Conservation (phyloP, 2,888 invertebrate species). For the Pheosia tremula region DNA sequence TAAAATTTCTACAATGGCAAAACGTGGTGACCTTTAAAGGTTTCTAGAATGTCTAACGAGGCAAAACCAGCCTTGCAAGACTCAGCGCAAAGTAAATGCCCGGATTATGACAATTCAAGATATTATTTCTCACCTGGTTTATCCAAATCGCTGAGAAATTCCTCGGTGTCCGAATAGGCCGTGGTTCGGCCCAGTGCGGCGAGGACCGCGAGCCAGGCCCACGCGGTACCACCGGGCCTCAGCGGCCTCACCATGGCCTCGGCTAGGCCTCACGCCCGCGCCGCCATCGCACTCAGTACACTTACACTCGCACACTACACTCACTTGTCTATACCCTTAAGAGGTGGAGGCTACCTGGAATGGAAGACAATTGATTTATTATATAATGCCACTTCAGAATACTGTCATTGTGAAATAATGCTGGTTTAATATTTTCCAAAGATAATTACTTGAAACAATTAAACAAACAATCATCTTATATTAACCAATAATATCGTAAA, state of each 20-base stretch:
- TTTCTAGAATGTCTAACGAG: too few relatives aligned
- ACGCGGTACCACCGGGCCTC: conserved; percentile 58
- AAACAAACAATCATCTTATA: not conserved
- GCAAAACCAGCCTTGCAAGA: too few relatives aligned
- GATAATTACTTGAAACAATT: not conserved
- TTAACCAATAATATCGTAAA: not conserved
- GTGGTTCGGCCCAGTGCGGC: conserved; percentile 72
- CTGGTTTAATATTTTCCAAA: not conserved
- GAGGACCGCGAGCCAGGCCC: conserved; percentile 77
- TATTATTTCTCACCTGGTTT: conserved; percentile 80
- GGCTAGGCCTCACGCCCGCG: conserved; percentile 53
- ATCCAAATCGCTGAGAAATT: conserved; percentile 85
- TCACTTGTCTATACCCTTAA: conserved; percentile 38
- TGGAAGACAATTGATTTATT: conserved; percentile 7
- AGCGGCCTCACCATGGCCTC: conserved; percentile 41
- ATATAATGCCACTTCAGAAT: not conserved
- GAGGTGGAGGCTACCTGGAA: conserved; percentile 46
- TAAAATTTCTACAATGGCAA: too few relatives aligned
- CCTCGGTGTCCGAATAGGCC: conserved; percentile 83
- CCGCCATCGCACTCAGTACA: conserved; percentile 55
- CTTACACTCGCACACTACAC: conserved; percentile 50
- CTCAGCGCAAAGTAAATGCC: too few relatives aligned
- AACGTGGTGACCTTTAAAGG: too few relatives aligned
- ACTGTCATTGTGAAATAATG: too few relatives aligned
- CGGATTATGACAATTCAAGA: not conserved